Percentiles rank a stretch among this genome's conserved stretches.
Conservation (phyloP, 1,140 invertebrate genomes). For the Sitodiplosis mosellana region DNA sequence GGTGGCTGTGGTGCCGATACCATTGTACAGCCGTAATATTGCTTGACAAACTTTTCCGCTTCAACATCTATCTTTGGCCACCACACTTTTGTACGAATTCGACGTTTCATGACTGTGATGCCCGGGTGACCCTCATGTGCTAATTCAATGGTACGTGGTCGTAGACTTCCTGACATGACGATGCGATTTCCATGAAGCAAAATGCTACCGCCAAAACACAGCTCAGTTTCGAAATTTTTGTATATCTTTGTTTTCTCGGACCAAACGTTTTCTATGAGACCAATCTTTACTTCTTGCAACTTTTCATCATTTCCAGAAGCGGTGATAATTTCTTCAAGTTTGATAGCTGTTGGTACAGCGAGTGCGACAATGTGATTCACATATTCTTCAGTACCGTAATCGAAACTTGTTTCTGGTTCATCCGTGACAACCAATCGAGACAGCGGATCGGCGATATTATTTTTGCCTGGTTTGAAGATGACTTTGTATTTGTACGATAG, state of each 20-base stretch:
- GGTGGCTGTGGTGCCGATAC: conserved; percentile 11
- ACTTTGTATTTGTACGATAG: conserved; percentile 11
- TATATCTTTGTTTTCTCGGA: not conserved
- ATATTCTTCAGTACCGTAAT: not conserved
- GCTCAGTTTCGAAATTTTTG: conserved; percentile 3
- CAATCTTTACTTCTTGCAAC: not conserved
- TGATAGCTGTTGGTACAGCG: not conserved
- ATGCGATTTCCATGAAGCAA: conserved; percentile 8
- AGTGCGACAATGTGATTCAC: not conserved
- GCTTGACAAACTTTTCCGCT: conserved; percentile 13
- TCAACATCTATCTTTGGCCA: conserved; percentile 17
- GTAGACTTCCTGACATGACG: conserved; percentile 9
- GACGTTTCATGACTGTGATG: conserved; percentile 14
- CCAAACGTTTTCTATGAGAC: not conserved
- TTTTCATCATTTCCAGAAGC: not conserved
- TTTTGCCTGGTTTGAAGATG: conserved; percentile 8
- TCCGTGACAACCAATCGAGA: conserved; percentile 1
- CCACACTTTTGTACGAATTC: conserved; percentile 21
- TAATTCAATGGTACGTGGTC: conserved; percentile 8
- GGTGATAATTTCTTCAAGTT: not conserved
- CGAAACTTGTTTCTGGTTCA: no score
- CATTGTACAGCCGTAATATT: conserved; percentile 10
- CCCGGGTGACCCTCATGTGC: conserved; percentile 19
- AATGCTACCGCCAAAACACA: conserved; percentile 4
- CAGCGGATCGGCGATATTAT: no score